A percentile compares a stretch with the other conserved stretches of the same genome.
Conservation (phyloP, 2,113 vertebrate species). For the Tragelaphus imberbis region DNA sequence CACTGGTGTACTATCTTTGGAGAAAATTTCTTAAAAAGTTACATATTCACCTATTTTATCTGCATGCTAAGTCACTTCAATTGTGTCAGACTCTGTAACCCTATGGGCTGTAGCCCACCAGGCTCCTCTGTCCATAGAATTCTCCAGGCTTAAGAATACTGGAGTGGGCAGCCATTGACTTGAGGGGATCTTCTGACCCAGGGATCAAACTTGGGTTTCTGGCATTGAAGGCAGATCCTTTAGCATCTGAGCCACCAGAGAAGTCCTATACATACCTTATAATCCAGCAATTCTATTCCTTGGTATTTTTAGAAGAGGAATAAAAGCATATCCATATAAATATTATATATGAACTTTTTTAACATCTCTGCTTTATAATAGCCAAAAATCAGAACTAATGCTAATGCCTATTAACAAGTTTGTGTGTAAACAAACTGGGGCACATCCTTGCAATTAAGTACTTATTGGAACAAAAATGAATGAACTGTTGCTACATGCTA, state of each 20-base stretch:
- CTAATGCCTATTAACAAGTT: background rate
- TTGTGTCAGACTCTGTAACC: background rate
- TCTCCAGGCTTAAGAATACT: background rate
- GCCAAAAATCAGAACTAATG: background rate
- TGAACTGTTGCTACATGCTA: background rate
- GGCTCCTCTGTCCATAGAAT: background rate
- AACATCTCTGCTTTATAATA: background rate
- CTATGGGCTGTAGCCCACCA: background rate
- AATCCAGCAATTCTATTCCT: background rate
- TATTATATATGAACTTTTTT: background rate
- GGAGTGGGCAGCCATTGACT: background rate
- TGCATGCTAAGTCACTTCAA: background rate
- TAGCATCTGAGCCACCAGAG: background rate
- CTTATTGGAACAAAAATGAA: background rate
- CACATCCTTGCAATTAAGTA: background rate
- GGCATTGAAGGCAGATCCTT: background rate
- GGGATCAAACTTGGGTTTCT: background rate
- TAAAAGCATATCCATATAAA: background rate
- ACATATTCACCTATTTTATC: background rate
- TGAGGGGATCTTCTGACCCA: background rate
- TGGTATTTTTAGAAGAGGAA: background rate
- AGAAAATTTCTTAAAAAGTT: background rate
- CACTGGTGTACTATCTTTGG: background rate
- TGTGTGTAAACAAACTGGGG: background rate
- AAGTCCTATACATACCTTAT: background rate